Conservation (phyloP, 1,140 invertebrate species). For the Sminthurides bifidus region DNA sequence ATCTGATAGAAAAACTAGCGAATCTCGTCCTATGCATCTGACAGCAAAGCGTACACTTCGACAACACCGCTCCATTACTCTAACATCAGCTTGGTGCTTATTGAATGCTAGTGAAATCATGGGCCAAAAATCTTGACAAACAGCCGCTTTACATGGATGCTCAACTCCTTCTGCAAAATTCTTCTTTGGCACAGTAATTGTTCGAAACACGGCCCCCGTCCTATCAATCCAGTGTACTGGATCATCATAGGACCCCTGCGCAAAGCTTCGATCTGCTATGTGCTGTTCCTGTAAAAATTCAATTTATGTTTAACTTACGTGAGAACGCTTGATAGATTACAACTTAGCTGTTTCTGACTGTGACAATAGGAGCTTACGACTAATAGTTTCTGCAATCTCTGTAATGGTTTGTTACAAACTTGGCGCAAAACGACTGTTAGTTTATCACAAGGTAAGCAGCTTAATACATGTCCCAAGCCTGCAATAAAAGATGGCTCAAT, state of each 20-base stretch:
- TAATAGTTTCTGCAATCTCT: slow-evolving; percentile 47
- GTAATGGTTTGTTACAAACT: too few relatives aligned
- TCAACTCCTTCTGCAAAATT: slow-evolving; percentile 39
- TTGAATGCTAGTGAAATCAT: slow-evolving; percentile 62
- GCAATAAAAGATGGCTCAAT: slow-evolving; percentile 24
- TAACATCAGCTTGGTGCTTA: slow-evolving; percentile 65
- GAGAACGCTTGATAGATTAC: too few relatives aligned
- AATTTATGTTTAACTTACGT: slow-evolving; percentile 2
- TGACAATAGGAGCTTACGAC: slow-evolving; percentile 13
- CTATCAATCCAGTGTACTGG: slow-evolving; percentile 88
- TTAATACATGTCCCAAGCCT: slow-evolving; percentile 55
- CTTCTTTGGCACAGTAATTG: slow-evolving; percentile 47
- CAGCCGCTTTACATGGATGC: slow-evolving; percentile 70
- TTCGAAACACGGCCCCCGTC: slow-evolving; percentile 74
- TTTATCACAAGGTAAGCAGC: slow-evolving; percentile 47
- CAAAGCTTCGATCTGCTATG: slow-evolving; percentile 33
- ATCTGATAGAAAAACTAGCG: slow-evolving; percentile 59
- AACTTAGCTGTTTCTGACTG: too few relatives aligned
- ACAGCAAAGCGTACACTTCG: slow-evolving; percentile 79
- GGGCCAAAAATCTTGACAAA: slow-evolving; percentile 72
- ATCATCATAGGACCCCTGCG: slow-evolving; percentile 50
- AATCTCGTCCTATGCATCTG: slow-evolving; percentile 68
- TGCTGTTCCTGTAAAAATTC: slow-evolving; percentile 31
- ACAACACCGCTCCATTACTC: slow-evolving; percentile 85
- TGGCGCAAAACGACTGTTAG: slow-evolving; percentile 56